Evolutionary conservation across 2,797 vertebrate species (phyloP).

Genomic region (Agapornis canus): DNA sequence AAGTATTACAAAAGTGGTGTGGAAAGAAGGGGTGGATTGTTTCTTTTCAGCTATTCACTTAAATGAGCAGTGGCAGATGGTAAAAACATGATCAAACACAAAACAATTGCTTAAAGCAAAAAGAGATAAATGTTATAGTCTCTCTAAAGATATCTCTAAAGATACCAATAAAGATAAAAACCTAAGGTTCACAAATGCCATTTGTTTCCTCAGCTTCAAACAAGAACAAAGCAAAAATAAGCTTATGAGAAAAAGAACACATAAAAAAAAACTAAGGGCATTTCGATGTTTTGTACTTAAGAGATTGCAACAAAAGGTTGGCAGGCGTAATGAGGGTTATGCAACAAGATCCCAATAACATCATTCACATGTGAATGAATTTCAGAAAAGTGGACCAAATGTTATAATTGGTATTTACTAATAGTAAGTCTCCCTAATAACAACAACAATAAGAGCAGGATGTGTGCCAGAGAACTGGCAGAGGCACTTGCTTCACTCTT

Average conservation of each 20-base stretch:
- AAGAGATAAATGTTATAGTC: not conserved
- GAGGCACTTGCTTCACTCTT: constrained; percentile 22
- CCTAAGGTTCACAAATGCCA: not conserved
- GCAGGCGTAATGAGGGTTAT: not conserved
- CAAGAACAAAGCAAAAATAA: not conserved
- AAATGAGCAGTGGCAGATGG: not conserved
- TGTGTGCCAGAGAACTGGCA: constrained; percentile 8
- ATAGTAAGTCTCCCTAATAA: constrained; percentile 25
- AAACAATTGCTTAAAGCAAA: not conserved
- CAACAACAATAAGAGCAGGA: constrained; percentile 39
- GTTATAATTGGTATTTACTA: constrained; percentile 36
- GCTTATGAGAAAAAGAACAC: not conserved
- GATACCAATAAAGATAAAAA: not conserved
- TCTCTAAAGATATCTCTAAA: not conserved
- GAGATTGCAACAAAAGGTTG: constrained; percentile 1
- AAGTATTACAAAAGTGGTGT: not conserved
- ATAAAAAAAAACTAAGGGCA: not conserved
- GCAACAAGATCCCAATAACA: not conserved
- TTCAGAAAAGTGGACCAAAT: constrained; percentile 5
- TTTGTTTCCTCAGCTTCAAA: constrained; percentile 4
- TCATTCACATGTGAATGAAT: constrained; percentile 19
- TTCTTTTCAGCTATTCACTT: not conserved
- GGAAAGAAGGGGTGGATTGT: not conserved
- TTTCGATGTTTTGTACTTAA: not conserved
- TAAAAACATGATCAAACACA: not conserved